Evolutionary conservation across 2,113 vertebrate species (phyloP), one percentile per base, ranked within the genome.

Genomic region (Camelus bactrianus): DNA sequence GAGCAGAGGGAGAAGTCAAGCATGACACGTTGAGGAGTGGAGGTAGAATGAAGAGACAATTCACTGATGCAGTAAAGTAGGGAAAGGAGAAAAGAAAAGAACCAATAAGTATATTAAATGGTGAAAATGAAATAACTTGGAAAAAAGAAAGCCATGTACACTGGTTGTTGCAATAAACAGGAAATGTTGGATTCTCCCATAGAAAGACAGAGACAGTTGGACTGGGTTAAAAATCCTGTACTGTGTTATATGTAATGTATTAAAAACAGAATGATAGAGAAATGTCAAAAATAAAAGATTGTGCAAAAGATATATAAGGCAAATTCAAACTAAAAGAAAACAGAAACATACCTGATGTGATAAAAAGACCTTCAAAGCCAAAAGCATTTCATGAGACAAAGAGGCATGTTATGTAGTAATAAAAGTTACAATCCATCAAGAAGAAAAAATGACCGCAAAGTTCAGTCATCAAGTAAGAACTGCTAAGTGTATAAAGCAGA

Each of bases 401-500:
- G 19, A 54, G 5, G 4, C 6, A 38, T 85, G 8, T 83, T 80
- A 48, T 15, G 2, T 38, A n/a, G 11, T 54, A 46, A 79, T 94
- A 67, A 56, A 95, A 75, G 9, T 81, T 70, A 89, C 14, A 85
- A 16, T 75, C 50, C 32, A 62, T 42, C 58, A 69, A 79, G 26
- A 77, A 72, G 70, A 72, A 88, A 72, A 72, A 73, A 79, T 3
- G 24, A 46, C 26, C 11, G 62, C 13, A 67, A 65, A 92, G 20
- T 84, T 94, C 60, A 89, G 85, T 95, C 38, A 60, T 42, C 73
- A 83, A 50, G 48, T 88, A 84, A 94, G 48, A 80, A 89, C 17
- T 24, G 28, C n/a, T 35, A 38, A 67, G 28, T 8, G 17, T 38
- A 58, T 58, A 80, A 85, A 92, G 32, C 70, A 94, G 35, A 94